Evolutionary conservation across 1,140 invertebrate species (phyloP), one percentile per base, ranked within the genome.

Genomic region (Meloidogyne exigua): DNA sequence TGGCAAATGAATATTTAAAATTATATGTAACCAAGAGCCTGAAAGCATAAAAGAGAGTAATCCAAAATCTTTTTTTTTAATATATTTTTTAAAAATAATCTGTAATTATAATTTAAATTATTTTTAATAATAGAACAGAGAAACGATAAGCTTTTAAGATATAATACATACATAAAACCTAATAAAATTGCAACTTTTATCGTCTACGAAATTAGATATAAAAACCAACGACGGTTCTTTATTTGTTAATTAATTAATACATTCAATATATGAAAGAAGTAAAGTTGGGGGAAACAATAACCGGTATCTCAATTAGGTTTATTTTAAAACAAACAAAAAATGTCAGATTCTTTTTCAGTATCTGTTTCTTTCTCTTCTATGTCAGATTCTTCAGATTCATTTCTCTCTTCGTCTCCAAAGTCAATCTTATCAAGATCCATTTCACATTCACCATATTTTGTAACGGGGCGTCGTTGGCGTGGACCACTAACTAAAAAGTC

Each of bases 391-490:
- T 28, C 36, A 28, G 49, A 44, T 62, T 72, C 70, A 28, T 18
- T 62, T 39, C 12, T 9, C 23, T 72, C 28, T 28, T 57, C 36
- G 2, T 72, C 70, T 42, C 42, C 70, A 39, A 72, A 57, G 32
- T 72, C 39, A 44, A 72, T 23, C n/a, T 72, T 72, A 62, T 72
- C 70, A 28, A 72, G 18, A 72, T 72, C 70, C 70, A 72, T 72
- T 62, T 72, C 70, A 18, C 25, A 72, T 64, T 36, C 71, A 23
- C 71, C 71, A 57, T 72, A 72, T 63, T 72, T 72, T 57, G 71
- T 72, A 57, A 72, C 71, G 12, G 71, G 71, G 23, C 65, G 62
- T 28, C 71, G 71, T 64, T 21, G 62, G 11, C 71, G 39, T 18
- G 71, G 57, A 10, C 71, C 71, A 32, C 39, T 63, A 4, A 57